Percentiles rank a stretch among this genome's conserved stretches.
These are phyloP conservation scores for Drosophila picticornis DNA, from an alignment of 2,888 invertebrate genomes.

Conservation along the genomic window DNA sequence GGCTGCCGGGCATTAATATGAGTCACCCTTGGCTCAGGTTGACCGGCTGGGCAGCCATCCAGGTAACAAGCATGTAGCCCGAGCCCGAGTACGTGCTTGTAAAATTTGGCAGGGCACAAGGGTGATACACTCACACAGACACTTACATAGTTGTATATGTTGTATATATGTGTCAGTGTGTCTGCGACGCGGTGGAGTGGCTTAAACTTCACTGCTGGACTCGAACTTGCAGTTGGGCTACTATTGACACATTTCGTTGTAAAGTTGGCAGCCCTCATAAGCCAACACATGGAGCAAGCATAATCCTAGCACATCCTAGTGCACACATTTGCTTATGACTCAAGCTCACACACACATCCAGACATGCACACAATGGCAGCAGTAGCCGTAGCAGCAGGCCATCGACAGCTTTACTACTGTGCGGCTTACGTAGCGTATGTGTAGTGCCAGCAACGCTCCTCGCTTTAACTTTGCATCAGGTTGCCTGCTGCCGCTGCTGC, in stretches of 20 bases:
- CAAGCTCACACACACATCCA: constrained; percentile 31
- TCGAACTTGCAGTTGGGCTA: constrained; percentile 39
- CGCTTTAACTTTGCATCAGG: not conserved
- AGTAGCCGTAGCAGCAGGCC: not conserved
- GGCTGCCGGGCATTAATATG: constrained; percentile 70
- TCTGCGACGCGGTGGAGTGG: constrained; percentile 44
- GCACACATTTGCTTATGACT: constrained; percentile 78
- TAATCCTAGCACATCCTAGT: constrained; percentile 72
- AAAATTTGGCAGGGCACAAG: constrained; percentile 46
- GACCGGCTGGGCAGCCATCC: constrained; percentile 33
- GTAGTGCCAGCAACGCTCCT: constrained; percentile 36
- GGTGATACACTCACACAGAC: not conserved
- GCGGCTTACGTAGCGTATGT: constrained; percentile 65
- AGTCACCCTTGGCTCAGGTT: constrained; percentile 51
- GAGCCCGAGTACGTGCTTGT: constrained; percentile 64
- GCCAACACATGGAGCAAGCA: constrained; percentile 71
- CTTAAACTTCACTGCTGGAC: constrained; percentile 67
- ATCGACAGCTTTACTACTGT: constrained; percentile 58
- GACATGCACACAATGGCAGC: not conserved
- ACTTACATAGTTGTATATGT: not conserved
- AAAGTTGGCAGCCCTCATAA: constrained; percentile 71
- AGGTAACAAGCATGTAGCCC: constrained; percentile 74
- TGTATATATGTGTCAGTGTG: constrained; percentile 1
- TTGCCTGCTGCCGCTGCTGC: not conserved
- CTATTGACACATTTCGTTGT: constrained; percentile 78